Conservation (phyloP, 2,888 invertebrate species). For the Diarsia brunnea region DNA sequence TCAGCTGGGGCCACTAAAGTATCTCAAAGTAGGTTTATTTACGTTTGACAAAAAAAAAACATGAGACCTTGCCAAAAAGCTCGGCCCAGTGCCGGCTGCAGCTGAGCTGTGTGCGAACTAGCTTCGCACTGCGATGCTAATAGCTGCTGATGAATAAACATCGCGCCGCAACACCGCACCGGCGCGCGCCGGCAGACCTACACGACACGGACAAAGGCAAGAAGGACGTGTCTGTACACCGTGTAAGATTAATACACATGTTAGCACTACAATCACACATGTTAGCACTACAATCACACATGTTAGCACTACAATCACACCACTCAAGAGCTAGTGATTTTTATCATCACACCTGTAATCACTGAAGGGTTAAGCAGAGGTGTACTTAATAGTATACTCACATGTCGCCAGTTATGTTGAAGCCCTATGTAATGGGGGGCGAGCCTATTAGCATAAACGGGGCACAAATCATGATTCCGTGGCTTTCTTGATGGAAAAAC, state of each 20-base stretch:
- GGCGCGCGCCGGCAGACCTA: neutral
- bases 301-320: neutral
- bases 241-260: neutral
- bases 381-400: no score
- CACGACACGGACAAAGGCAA: neutral
- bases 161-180: neutral
- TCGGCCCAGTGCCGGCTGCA: constrained; percentile 4
- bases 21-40: neutral
- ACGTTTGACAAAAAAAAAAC: constrained; percentile 1
- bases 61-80: constrained; percentile 1
- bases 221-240: neutral
- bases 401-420: no score
- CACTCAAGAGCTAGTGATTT: neutral
- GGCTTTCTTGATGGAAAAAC: no score
- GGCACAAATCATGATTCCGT: no score
- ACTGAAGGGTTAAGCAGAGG: no score
- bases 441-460: no score
- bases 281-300: neutral
- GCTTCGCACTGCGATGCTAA: constrained; percentile 28
- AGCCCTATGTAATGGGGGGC: no score
- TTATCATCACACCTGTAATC: neutral
- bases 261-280: neutral
- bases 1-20: neutral
- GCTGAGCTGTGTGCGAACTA: neutral
- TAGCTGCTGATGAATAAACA: constrained; percentile 32